Evolutionary conservation across 2,888 invertebrate genomes (phyloP).

Genomic region (Drosophila borborema): DNA sequence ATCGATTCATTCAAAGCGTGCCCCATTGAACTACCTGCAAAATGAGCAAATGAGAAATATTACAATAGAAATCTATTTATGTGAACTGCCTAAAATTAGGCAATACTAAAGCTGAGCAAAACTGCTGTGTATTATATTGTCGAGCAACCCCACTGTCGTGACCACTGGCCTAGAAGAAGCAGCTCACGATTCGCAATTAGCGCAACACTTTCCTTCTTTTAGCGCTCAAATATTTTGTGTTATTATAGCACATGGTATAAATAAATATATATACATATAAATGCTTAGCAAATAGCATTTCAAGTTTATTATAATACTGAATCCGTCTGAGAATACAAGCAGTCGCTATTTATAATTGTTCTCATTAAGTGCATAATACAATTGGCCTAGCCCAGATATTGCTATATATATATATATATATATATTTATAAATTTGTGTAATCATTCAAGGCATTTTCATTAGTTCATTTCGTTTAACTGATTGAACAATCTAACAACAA

Average conservation of each 20-base stretch:
- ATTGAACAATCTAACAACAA: background rate
- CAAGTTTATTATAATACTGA: slow-evolving; percentile 9
- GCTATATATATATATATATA: background rate
- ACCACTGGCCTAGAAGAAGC: slow-evolving; percentile 12
- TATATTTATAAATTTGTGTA: background rate
- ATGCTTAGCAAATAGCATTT: slow-evolving; percentile 9
- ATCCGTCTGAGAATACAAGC: background rate
- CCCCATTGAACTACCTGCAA: slow-evolving; percentile 58
- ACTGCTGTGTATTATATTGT: slow-evolving; percentile 1
- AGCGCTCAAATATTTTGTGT: slow-evolving; percentile 5
- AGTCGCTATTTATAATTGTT: slow-evolving; percentile 37
- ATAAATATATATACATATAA: background rate
- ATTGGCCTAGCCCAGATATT: slow-evolving; percentile 10
- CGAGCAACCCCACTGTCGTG: background rate
- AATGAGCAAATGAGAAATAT: background rate
- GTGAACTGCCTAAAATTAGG: slow-evolving; percentile 29
- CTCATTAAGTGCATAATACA: slow-evolving; percentile 18
- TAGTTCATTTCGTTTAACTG: background rate
- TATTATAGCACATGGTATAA: background rate
- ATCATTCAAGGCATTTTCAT: slow-evolving; percentile 6
- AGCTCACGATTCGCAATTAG: slow-evolving; percentile 24
- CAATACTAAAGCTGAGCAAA: slow-evolving; percentile 5
- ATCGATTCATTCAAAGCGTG: slow-evolving; percentile 64
- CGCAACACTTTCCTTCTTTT: slow-evolving; percentile 31
- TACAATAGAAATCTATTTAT: slow-evolving; percentile 7